Conservation (phyloP, 2,797 vertebrate species). For the Zenarchopterus dispar region DNA sequence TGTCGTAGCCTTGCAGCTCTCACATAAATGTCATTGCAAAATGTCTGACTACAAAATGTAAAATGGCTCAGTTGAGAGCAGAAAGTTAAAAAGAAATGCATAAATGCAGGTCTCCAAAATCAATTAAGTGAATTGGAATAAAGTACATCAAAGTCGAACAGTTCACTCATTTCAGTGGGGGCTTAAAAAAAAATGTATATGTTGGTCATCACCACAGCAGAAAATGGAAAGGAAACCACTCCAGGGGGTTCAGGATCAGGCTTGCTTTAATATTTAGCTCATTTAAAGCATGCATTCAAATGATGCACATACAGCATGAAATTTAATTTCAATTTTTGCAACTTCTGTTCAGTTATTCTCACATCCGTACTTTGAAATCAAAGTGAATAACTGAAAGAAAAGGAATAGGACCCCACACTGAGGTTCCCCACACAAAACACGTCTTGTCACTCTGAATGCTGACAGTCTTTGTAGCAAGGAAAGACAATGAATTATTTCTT, state of each 20-base stretch:
- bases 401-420: slow-evolving; percentile 25
- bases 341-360: slow-evolving; percentile 36
- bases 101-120: slow-evolving; percentile 7
- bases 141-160: slow-evolving; percentile 40
- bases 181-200: not conserved
- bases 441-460: slow-evolving; percentile 6
- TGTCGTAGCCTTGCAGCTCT: slow-evolving; percentile 15
- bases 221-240: slow-evolving; percentile 34
- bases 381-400: slow-evolving; percentile 41
- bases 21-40: slow-evolving; percentile 35
- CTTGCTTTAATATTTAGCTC: slow-evolving; percentile 48
- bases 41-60: not conserved
- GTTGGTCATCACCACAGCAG: slow-evolving; percentile 52
- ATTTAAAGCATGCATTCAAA: slow-evolving; percentile 54
- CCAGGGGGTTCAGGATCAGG: slow-evolving; percentile 35
- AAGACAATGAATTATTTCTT: slow-evolving; percentile 44
- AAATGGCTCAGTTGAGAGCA: not conserved
- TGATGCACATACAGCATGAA: slow-evolving; percentile 22
- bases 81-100: slow-evolving; percentile 9
- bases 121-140: slow-evolving; percentile 33
- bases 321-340: slow-evolving; percentile 54
- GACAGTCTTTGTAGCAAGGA: slow-evolving; percentile 12
- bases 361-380: slow-evolving; percentile 23
- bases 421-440: slow-evolving; percentile 18
- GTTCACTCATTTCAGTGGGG: slow-evolving; percentile 20